Conservation (phyloP, 2,888 invertebrate species). For the Platypus cylindrus region DNA sequence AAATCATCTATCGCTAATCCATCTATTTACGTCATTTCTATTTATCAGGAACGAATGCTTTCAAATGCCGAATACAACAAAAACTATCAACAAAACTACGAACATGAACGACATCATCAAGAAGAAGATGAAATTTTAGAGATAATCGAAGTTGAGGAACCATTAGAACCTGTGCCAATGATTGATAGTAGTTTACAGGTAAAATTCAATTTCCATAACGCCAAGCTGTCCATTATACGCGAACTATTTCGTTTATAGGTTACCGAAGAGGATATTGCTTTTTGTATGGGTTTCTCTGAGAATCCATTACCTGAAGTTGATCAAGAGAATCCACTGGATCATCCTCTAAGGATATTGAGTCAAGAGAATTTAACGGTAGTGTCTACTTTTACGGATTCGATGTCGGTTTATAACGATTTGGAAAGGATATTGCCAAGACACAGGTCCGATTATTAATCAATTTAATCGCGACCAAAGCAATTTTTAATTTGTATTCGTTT, state of each 20-base stretch:
- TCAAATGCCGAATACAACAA: slow-evolving; percentile 33
- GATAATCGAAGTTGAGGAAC: slow-evolving; percentile 66
- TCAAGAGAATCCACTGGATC: slow-evolving; percentile 58
- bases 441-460: slow-evolving; percentile 22
- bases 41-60: slow-evolving; percentile 47
- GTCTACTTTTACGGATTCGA: slow-evolving; percentile 74
- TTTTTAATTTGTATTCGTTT: neutral
- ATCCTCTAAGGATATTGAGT: slow-evolving; percentile 77
- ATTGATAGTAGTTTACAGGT: slow-evolving; percentile 73
- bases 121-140: slow-evolving; percentile 64
- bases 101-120: slow-evolving; percentile 29
- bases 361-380: slow-evolving; percentile 85
- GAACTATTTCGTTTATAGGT: slow-evolving; percentile 36
- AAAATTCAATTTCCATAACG: too few species aligned
- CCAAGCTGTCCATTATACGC: too few species aligned
- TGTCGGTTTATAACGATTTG: slow-evolving; percentile 52
- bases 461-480: neutral
- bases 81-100: slow-evolving; percentile 36
- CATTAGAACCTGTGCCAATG: slow-evolving; percentile 71
- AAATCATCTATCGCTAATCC: neutral
- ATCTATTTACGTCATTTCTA: neutral
- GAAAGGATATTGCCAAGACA: slow-evolving; percentile 52
- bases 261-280: slow-evolving; percentile 84
- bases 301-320: slow-evolving; percentile 61
- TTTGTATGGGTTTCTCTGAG: slow-evolving; percentile 63